These are phyloP conservation scores for Phymanthus crucifer DNA, from an alignment of 92 coral and sea anemone species.

Conservation along the genomic window DNA sequence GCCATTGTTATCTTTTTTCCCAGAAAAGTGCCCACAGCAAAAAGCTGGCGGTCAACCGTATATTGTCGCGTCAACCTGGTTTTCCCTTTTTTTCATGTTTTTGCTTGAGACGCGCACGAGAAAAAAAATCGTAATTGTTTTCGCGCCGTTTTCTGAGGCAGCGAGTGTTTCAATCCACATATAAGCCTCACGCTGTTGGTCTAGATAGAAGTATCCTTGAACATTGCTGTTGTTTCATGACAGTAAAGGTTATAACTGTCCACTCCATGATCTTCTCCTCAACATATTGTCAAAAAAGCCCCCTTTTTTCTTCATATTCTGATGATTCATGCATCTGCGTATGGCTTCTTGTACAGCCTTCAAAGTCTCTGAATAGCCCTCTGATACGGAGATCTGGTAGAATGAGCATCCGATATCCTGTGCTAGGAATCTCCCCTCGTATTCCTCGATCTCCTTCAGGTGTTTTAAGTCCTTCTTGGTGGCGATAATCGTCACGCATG, in stretches of 20 bases:
- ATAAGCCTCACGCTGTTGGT: too few species aligned
- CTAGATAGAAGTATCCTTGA: too few species aligned
- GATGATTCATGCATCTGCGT: conserved; percentile 56
- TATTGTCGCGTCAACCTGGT: too few species aligned
- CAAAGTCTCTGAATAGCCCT: conserved; percentile 69
- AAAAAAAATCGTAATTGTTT: too few species aligned
- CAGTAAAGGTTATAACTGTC: conserved; percentile 14
- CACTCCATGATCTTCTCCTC: conserved; percentile 53
- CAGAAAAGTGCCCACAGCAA: too few species aligned
- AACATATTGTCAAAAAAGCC: conserved; percentile 61
- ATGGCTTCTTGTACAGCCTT: conserved; percentile 67
- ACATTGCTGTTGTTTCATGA: too few species aligned
- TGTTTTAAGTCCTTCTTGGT: conserved; percentile 76
- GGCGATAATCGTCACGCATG: conserved; percentile 65
- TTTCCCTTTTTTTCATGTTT: too few species aligned
- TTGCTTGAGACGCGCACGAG: too few species aligned
- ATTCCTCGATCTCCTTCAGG: conserved; percentile 67
- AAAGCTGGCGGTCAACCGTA: too few species aligned
- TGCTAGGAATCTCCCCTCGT: conserved; percentile 71
- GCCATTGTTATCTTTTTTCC: too few species aligned
- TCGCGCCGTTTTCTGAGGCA: too few species aligned
- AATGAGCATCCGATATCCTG: conserved; percentile 73
- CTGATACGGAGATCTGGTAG: conserved; percentile 73
- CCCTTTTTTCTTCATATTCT: conserved; percentile 54
- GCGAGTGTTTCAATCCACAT: too few species aligned